phyloP scores from a whole-genome alignment of 2,113 vertebrate species.

The Ivindomyrus marchei region DNA sequence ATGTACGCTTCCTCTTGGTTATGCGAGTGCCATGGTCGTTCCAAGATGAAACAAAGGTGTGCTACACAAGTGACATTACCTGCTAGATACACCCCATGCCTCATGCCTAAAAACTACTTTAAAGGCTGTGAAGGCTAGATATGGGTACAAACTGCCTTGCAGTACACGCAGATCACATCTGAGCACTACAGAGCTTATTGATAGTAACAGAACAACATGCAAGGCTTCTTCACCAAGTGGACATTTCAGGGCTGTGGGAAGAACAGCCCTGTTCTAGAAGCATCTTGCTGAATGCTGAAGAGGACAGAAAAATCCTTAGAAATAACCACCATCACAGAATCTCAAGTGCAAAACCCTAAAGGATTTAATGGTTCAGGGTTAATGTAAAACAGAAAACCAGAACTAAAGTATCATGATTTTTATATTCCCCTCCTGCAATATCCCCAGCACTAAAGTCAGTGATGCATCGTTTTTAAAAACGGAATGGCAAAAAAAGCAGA shows the following conservation, averaged over 20 bases:
- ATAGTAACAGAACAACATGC: background rate
- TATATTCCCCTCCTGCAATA: background rate
- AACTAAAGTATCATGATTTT: background rate
- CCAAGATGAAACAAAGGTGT: background rate
- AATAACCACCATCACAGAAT: background rate
- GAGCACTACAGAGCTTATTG: background rate
- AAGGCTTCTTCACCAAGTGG: background rate
- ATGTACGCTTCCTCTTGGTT: background rate
- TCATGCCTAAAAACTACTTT: background rate
- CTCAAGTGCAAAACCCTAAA: background rate
- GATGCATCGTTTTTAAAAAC: background rate
- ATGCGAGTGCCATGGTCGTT: background rate
- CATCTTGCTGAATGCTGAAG: background rate
- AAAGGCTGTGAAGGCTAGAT: background rate
- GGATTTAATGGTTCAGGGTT: background rate
- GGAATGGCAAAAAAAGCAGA: background rate
- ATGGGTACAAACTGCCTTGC: background rate
- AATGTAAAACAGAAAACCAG: background rate
- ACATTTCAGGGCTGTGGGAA: background rate
- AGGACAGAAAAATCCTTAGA: background rate
- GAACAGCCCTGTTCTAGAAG: background rate
- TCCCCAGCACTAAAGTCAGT: background rate
- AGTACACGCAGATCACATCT: background rate
- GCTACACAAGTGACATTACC: background rate
- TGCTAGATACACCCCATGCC: background rate